Evolutionary conservation across 2,888 invertebrate species (phyloP).

Genomic region (Mythimna pallens): DNA sequence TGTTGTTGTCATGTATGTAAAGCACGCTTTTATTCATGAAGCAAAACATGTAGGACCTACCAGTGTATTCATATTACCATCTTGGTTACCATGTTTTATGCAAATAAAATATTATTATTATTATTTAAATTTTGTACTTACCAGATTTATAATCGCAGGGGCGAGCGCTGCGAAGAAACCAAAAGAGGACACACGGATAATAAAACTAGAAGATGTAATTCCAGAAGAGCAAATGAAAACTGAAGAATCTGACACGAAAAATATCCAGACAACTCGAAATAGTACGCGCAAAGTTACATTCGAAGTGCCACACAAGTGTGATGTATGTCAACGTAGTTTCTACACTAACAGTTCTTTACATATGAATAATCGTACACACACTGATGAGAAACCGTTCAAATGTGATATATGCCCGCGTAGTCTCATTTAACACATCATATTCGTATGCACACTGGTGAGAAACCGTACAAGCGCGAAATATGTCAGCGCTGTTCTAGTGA

Average conservation of each 20-base stretch:
- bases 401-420: neutral
- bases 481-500: too few relatives aligned
- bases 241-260: neutral
- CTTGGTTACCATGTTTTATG: too few relatives aligned
- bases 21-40: too few relatives aligned
- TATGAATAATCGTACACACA: neutral
- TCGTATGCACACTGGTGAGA: neutral
- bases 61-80: too few relatives aligned
- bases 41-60: too few relatives aligned
- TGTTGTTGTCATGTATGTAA: too few relatives aligned
- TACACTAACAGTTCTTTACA: too few relatives aligned
- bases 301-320: neutral
- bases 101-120: too few relatives aligned
- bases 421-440: neutral
- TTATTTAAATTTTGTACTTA: neutral
- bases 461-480: neutral
- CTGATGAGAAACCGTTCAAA: neutral
- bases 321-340: neutral
- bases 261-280: neutral
- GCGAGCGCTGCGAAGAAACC: neutral
- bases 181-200: neutral
- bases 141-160: neutral
- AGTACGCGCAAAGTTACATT: neutral
- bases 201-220: neutral
- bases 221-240: neutral